These are phyloP conservation scores for Hemichromis elongatus DNA, from an alignment of 2,113 vertebrate species.

Conservation along the genomic window DNA sequence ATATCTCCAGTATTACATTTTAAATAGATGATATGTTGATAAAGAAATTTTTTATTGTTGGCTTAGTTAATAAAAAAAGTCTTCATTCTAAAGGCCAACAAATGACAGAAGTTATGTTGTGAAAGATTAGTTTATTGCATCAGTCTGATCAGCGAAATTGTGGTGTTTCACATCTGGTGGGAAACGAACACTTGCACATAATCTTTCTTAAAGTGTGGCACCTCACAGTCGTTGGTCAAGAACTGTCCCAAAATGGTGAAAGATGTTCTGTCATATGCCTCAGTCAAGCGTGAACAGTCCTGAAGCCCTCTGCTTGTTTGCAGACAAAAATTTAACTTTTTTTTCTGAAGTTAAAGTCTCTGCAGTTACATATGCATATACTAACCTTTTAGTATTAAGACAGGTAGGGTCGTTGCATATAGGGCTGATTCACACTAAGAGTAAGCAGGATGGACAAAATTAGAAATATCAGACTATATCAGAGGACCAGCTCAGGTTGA, in stretches of 20 bases:
- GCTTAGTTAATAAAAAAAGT: not conserved
- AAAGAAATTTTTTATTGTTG: not conserved
- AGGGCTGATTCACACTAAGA: not conserved
- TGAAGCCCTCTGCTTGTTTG: not conserved
- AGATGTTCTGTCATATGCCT: not conserved
- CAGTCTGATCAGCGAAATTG: not conserved
- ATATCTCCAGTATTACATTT: not conserved
- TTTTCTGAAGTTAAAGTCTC: not conserved
- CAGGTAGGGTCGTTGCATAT: not conserved
- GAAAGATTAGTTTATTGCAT: not conserved
- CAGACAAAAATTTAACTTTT: not conserved
- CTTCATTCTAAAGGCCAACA: accelerated
- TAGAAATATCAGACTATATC: not conserved
- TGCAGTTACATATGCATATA: not conserved
- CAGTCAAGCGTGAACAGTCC: not conserved
- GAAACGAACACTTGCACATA: not conserved
- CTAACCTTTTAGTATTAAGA: not conserved
- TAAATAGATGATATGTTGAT: accelerated
- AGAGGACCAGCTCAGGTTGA: not conserved
- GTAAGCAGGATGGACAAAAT: accelerated
- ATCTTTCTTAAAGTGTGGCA: not conserved
- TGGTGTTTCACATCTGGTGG: not conserved
- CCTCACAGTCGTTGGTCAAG: accelerated
- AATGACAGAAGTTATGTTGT: not conserved
- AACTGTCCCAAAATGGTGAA: not conserved